These are phyloP conservation scores for Molanna angustata DNA, from an alignment of 2,888 invertebrate genomes.

Conservation along the genomic window DNA sequence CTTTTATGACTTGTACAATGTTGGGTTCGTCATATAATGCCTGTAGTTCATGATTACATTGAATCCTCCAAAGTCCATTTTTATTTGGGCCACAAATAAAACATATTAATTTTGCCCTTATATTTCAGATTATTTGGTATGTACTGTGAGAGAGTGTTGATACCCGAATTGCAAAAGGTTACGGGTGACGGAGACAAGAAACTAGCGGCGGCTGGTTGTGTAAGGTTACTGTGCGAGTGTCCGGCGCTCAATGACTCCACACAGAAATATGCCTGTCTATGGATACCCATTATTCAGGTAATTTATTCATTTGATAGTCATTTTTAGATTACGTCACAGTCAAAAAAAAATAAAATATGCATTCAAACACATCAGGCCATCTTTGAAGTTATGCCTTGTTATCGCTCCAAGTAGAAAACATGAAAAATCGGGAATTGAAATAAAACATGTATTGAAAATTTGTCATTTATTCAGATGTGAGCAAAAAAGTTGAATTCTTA, in stretches of 20 bases:
- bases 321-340: background rate
- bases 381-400: background rate
- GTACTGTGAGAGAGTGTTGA: slow-evolving; percentile 87
- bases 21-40: no score
- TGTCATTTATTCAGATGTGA: no score
- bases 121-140: slow-evolving; percentile 85
- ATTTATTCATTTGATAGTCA: background rate
- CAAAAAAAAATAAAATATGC: background rate
- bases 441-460: no score
- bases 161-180: slow-evolving; percentile 85
- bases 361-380: background rate
- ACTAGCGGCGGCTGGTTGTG: slow-evolving; percentile 87
- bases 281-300: slow-evolving; percentile 60
- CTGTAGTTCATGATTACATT: no score
- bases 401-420: no score
- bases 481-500: no score
- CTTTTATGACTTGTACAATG: no score
- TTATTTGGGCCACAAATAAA: no score
- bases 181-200: slow-evolving; percentile 80
- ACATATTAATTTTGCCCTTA: no score
- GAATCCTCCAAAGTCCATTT: no score
- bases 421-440: no score
- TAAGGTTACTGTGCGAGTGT: slow-evolving; percentile 78
- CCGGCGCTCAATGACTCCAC: slow-evolving; percentile 63
- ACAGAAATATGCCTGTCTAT: slow-evolving; percentile 57